Conservation (phyloP, 2,797 vertebrate genomes). For the Carduelis carduelis region DNA sequence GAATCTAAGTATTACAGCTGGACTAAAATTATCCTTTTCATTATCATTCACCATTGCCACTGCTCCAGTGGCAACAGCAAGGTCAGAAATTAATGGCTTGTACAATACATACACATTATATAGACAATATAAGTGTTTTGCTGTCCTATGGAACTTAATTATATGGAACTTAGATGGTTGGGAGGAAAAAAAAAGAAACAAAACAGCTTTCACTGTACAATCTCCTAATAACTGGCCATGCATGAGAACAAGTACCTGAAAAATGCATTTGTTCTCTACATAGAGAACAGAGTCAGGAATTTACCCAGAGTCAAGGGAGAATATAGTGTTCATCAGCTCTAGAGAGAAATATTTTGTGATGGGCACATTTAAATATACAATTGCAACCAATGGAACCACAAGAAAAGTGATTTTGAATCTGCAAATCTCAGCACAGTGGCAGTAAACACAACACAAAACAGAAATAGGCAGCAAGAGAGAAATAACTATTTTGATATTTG, state of each 20-base stretch:
- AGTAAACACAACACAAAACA: background rate
- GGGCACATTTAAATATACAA: fast-evolving
- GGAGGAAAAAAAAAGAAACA: background rate
- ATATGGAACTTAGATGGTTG: background rate
- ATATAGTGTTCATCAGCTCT: background rate
- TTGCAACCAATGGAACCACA: background rate
- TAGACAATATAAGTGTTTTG: background rate
- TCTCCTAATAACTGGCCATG: background rate
- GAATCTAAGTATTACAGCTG: background rate
- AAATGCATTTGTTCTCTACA: background rate
- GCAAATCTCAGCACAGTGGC: background rate
- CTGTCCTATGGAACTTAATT: background rate
- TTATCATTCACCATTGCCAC: background rate
- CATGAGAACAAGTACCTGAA: background rate
- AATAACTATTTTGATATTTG: background rate
- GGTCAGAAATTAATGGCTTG: background rate
- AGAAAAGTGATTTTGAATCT: background rate
- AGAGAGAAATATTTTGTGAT: background rate
- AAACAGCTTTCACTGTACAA: background rate
- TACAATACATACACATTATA: background rate
- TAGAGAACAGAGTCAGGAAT: background rate
- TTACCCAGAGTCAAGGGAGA: background rate
- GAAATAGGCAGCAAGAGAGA: background rate
- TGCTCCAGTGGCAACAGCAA: background rate
- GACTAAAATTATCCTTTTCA: background rate